Evolutionary conservation across 2,888 invertebrate species (phyloP).

Genomic region (Meghimatium bilineatum): DNA sequence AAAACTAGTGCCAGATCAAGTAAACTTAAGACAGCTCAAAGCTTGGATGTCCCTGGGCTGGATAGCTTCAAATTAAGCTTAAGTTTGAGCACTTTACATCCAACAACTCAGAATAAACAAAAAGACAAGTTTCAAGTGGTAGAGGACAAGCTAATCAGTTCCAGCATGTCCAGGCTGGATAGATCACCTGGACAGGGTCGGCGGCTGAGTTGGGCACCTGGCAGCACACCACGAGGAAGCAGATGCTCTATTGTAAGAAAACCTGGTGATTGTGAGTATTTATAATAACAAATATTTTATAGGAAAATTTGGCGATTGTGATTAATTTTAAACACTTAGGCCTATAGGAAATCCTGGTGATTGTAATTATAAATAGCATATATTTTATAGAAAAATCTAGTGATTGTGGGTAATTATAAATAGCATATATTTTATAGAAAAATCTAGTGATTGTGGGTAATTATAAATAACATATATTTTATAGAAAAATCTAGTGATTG

Average conservation of each 20-base stretch:
- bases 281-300: too few relatives aligned
- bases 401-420: too few relatives aligned
- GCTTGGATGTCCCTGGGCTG: slow-evolving; percentile 25
- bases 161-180: slow-evolving; percentile 26
- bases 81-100: slow-evolving; percentile 27
- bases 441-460: too few relatives aligned
- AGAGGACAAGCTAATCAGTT: slow-evolving; percentile 39
- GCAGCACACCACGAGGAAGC: slow-evolving; percentile 23
- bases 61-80: slow-evolving; percentile 7
- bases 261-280: not conserved
- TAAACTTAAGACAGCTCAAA: slow-evolving; percentile 28
- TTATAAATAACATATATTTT: too few relatives aligned
- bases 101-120: not conserved
- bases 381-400: too few relatives aligned
- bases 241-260: not conserved
- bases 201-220: slow-evolving; percentile 36
- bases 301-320: too few relatives aligned
- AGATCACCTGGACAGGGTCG: not conserved
- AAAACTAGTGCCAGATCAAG: not conserved
- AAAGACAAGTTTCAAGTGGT: slow-evolving; percentile 8
- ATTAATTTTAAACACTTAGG: too few relatives aligned
- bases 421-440: too few relatives aligned
- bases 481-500: too few relatives aligned
- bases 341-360: too few relatives aligned
- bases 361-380: too few relatives aligned